Evolutionary conservation across 1,140 invertebrate genomes (phyloP).

Genomic region (Tetramorium simillimum): DNA sequence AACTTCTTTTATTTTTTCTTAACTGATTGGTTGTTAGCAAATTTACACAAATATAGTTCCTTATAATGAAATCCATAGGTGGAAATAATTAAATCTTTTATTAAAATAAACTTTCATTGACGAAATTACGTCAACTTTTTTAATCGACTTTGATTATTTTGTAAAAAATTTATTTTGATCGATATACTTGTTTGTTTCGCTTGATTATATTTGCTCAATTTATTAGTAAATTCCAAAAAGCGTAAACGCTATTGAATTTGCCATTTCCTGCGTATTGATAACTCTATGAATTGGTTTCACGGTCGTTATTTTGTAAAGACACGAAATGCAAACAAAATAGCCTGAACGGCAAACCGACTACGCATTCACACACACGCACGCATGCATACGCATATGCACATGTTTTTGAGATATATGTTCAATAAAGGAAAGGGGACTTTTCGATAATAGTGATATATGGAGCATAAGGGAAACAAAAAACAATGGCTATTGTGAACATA

Average conservation of each 20-base stretch:
- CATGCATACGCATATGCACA: neutral
- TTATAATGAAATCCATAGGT: neutral
- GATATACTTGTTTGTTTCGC: neutral
- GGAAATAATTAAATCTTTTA: neutral
- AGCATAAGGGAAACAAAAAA: neutral
- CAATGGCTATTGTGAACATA: neutral
- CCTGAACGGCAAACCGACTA: neutral
- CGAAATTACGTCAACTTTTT: neutral
- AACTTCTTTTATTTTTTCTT: neutral
- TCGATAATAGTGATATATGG: constrained; percentile 2
- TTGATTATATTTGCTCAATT: constrained; percentile 9
- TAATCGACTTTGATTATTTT: neutral
- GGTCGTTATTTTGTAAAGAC: constrained; percentile 30
- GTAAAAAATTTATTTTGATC: neutral
- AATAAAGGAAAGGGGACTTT: neutral
- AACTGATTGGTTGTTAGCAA: neutral
- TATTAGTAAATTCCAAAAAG: constrained; percentile 22
- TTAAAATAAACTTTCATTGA: neutral
- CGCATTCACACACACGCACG: neutral
- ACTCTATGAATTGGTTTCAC: constrained; percentile 11
- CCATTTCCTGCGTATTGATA: constrained; percentile 4
- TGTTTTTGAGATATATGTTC: neutral
- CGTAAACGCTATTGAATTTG: constrained; percentile 23
- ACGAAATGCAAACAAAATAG: constrained; percentile 13
- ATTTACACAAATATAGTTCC: neutral